Evolutionary conservation across 2,888 invertebrate species (phyloP), one percentile per base, ranked within the genome.

Genomic region (Eubasilissa splendida): DNA sequence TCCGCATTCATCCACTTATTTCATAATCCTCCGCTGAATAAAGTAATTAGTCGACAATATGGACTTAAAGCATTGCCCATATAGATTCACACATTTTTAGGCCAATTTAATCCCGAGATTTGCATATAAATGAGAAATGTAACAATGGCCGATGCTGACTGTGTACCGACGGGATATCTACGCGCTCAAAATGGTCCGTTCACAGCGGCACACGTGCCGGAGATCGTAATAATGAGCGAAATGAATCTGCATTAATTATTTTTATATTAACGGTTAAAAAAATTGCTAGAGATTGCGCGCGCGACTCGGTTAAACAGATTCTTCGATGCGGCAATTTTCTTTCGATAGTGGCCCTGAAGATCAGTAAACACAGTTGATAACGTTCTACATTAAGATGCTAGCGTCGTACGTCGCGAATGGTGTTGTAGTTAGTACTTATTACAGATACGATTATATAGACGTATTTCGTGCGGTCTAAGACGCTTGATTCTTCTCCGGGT

Each of bases 101-200:
- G 53, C 53, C 54, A 70, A 54, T 68, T 52, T 70, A 77, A 68
- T 77, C 68, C 59, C 22, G 22, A 12, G 56, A 58, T 77, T 77
- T 77, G 77, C 77, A 77, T 77, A 58, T 77, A 77, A 77, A 77
- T 77, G 68, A 60, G 52, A 71, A 71, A 54, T 71, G 9, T 71
- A 71, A 71, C 71, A 71, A 71, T 71, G 54, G 54, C 54, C 9
- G 7, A 22, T 22, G 71, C 54, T 33, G 50, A 68, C 50, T n/a
- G 68, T 3, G 31, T 71, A 10, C 68, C 68, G n/a, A 9, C 54
- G 11, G 54, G 71, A 53, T 53, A 71, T 71, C 71, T 53, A 31
- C n/a, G 33, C 68, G 9, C 54, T n/a, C 54, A 11, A 71, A 71
- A 71, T 12, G 54, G 71, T 71, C 71, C 71, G 31, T 54, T 71